A percentile compares a stretch with the other conserved stretches of the same genome.
phyloP scores from a whole-genome alignment of 2,888 invertebrate species.

The Tipula lateralis region DNA sequence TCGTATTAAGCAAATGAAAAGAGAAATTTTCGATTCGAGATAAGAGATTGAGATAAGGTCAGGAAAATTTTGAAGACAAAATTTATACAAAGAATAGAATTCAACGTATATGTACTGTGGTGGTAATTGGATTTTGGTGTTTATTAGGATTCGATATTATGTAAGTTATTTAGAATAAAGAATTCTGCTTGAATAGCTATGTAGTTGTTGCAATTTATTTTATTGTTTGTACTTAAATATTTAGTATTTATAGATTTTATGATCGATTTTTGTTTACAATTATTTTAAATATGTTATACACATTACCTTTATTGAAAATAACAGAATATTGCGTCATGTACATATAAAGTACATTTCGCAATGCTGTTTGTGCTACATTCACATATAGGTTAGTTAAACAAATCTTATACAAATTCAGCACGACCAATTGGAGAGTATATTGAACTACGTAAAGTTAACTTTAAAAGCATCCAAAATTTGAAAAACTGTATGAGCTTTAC shows the following conservation, averaged over 20 bases:
- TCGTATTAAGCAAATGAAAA: not conserved
- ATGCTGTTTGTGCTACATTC: no score
- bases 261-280: no score
- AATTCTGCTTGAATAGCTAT: not conserved
- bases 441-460: no score
- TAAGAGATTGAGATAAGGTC: not conserved
- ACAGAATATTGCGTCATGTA: no score
- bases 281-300: no score
- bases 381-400: no score
- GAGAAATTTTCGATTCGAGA: not conserved
- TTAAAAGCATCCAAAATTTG: no score
- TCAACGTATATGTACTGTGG: slow-evolving; percentile 11
- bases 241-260: not conserved
- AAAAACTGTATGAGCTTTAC: no score
- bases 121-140: not conserved
- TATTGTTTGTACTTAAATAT: not conserved
- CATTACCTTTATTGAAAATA: no score
- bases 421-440: no score
- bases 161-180: not conserved
- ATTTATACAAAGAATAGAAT: not conserved
- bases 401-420: no score
- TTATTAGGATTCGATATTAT: slow-evolving; percentile 11
- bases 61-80: not conserved
- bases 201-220: not conserved
- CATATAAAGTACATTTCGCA: no score